Base-by-base conservation (phyloP, 2,888 invertebrate genomes). In the Heteromyza rotundicornis region DNA sequence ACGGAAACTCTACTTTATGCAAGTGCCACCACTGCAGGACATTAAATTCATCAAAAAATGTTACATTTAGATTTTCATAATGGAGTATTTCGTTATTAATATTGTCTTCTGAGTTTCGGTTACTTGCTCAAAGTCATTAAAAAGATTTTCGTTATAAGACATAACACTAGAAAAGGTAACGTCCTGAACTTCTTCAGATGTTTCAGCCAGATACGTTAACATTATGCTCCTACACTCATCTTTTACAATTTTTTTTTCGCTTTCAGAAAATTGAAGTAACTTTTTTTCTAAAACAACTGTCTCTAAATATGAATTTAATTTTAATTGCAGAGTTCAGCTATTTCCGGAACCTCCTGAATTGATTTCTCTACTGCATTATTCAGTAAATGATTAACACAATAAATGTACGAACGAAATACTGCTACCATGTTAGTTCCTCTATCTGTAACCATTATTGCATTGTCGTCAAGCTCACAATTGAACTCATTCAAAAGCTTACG, bases 221-320 rank as follows among this genome's bases (percentile, higher is more conserved):
- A 59, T 59, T 24, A 59, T 23, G 27, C 19, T 17, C 22, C 52
- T 59, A 36, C 59, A 59, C 52, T 59, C 40, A 20, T 16, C 49
- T 49, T 47, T 58, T 1, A 59, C 50, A 5, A 52, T n/a, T 19
- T 59, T 35, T 51, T 51, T 51, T 2, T 51, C 51, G 22, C 16
- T 22, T 35, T 49, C 22, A 23, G 22, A 23, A 50, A 58, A 32
- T 22, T 58, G 35, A 51, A 12, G 24, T 17, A 58, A 16, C 19
- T 58, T 51, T 16, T 58, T 51, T 14, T 24, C 19, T 19, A 27
- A 53, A 16, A 24, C 32, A 12, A 53, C n/a, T 2, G 53, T 23
- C 24, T 23, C 14, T 22, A 53, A 27, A 10, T 24, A 27, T 10
- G 16, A 10, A 8, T 27, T 27, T 19, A 53, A 19, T 12, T 19